Base-by-base conservation (phyloP, 2,888 invertebrate species). In the Brachyptera putata region DNA sequence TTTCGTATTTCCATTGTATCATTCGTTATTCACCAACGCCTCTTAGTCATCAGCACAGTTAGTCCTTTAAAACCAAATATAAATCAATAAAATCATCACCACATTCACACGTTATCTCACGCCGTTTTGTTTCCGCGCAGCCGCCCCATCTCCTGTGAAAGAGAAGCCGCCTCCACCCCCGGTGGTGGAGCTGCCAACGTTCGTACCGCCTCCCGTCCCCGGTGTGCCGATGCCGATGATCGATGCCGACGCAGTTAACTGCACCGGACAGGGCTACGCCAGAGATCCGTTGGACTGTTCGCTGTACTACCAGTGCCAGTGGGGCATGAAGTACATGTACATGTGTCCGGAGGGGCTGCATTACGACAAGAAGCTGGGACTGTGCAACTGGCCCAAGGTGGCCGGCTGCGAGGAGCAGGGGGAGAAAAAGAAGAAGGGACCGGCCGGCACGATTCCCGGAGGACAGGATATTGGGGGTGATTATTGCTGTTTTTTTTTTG, bases 361-460 rank as follows among this genome's bases (percentile, higher is more conserved):
- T 61, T 74, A 70, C 61, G 72, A 73, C 57, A 58, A 67, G 2
- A 56, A 56, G 7, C 62, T 68, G n/a, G 61, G 65, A 16, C 66
- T 70, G n/a, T 74, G 74, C 63, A 72, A 73, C 65, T 72, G 72
- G 71, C 69, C 70, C 0, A 62, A 67, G 4, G 61, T 67, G 5
- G 71, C 69, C 26, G 63, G 63, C 5, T 73, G 72, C 49, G 63
- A 64, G 1, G 57, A 53, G 9, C 5, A 9, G 30, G 18, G 53
- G 49, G 37, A 65, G 61, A 55, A 63, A 56, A 39, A 55, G 60
- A 9, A 41, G 63, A 1, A 59, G 62, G 2, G 60, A 68, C 1
- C 58, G 61, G 1, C 66, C 70, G 30, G 67, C 61, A 7, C 64
- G 70, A 3, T 66, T 68, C 39, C 26, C 68, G n/a, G 59, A 66